A percentile compares a stretch with the other conserved stretches of the same genome.
Evolutionary conservation across 2,888 invertebrate genomes (phyloP).

Genomic region (Ernsta delagoae): DNA sequence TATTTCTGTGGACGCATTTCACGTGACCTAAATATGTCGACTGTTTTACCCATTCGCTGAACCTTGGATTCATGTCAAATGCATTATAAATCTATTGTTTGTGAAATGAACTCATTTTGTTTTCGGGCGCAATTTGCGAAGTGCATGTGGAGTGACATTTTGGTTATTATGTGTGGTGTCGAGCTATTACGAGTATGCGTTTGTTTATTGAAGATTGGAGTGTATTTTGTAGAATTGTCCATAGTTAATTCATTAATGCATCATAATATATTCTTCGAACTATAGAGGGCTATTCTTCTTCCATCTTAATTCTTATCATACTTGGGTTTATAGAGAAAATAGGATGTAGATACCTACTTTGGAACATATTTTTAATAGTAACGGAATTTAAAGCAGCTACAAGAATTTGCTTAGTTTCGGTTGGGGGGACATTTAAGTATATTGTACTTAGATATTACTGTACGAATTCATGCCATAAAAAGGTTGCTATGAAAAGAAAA

Average conservation of each 20-base stretch:
- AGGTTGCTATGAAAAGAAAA: too few relatives aligned
- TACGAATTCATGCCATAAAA: too few relatives aligned
- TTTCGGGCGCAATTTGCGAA: conserved; percentile 15
- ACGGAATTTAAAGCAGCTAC: too few relatives aligned
- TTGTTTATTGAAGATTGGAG: neutral
- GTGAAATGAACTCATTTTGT: conserved; percentile 11
- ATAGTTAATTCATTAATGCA: neutral
- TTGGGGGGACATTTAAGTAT: too few relatives aligned
- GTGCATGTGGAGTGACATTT: conserved; percentile 9
- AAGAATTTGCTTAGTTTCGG: too few relatives aligned
- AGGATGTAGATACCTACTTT: too few relatives aligned
- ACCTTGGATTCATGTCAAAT: conserved; percentile 22
- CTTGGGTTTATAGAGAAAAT: too few relatives aligned
- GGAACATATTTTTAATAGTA: too few relatives aligned
- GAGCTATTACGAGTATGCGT: neutral
- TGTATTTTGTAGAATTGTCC: neutral
- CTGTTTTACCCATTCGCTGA: conserved; percentile 13
- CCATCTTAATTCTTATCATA: too few relatives aligned
- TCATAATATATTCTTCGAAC: too few relatives aligned
- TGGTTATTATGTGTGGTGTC: neutral
- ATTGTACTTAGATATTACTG: too few relatives aligned
- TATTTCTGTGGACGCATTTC: conserved; percentile 21
- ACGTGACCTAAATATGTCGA: conserved; percentile 23
- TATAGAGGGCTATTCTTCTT: too few relatives aligned
- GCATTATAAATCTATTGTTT: conserved; percentile 17